A percentile compares a stretch with the other conserved stretches of the same genome.
These are phyloP conservation scores for Pristionchus fissidentatus DNA, from an alignment of 2,888 invertebrate species.

Conservation along the genomic window DNA sequence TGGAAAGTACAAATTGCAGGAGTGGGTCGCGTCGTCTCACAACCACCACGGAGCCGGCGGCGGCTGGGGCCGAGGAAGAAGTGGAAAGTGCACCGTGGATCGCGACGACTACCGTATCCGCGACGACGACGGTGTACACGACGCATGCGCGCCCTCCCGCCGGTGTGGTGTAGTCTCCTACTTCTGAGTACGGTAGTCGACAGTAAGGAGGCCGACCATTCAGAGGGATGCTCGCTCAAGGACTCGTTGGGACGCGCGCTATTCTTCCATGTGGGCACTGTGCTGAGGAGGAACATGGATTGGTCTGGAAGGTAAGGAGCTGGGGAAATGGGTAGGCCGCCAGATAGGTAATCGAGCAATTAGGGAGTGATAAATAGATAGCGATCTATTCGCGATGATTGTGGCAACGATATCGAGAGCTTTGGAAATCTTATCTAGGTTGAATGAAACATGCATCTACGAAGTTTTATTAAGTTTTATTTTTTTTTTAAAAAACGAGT, in stretches of 20 bases:
- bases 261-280: constrained; percentile 44
- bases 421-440: too few relatives aligned
- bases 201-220: background rate
- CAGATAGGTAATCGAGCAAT: background rate
- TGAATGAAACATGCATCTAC: too few relatives aligned
- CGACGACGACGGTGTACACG: background rate
- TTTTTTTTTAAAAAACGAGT: too few relatives aligned
- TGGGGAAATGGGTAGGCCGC: background rate
- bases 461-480: too few relatives aligned
- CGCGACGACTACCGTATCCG: background rate
- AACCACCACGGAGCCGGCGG: background rate
- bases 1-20: constrained; percentile 16
- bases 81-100: constrained; percentile 24
- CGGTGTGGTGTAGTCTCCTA: constrained; percentile 3
- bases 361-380: too few relatives aligned
- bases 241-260: background rate
- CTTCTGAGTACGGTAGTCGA: constrained; percentile 5
- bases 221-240: constrained; percentile 33
- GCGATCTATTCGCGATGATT: too few relatives aligned
- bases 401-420: too few relatives aligned
- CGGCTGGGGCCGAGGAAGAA: too few relatives aligned
- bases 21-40: background rate
- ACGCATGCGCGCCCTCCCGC: constrained; percentile 33
- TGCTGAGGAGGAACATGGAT: constrained; percentile 30
- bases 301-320: constrained; percentile 31